A percentile compares a stretch with the other conserved stretches of the same genome.
Evolutionary conservation across 2,797 vertebrate species (phyloP).

Genomic region (Meriones psammophilus): DNA sequence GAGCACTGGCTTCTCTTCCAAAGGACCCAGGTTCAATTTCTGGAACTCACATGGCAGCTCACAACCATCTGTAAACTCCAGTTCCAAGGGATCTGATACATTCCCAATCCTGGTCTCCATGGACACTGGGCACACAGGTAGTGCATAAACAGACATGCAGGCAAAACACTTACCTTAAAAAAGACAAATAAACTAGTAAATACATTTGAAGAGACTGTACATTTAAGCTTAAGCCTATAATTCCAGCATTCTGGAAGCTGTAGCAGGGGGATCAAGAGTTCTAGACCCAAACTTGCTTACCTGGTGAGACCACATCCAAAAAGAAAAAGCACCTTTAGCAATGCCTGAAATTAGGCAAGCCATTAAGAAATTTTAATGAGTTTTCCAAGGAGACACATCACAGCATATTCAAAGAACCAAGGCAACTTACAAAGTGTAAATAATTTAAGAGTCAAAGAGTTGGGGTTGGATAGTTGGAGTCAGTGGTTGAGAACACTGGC

Average conservation of each 20-base stretch:
- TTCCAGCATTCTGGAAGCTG: not conserved
- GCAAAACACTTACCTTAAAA: not conserved
- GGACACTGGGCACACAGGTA: not conserved
- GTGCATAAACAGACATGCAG: not conserved
- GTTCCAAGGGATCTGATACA: not conserved
- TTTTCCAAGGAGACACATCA: conserved; percentile 9
- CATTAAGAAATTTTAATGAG: conserved; percentile 37
- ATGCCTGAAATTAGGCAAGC: conserved; percentile 51
- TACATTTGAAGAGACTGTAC: not conserved
- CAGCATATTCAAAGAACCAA: conserved; percentile 36
- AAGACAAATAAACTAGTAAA: not conserved
- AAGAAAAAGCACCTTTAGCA: conserved; percentile 25
- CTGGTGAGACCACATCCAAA: not conserved
- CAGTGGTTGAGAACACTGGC: not conserved
- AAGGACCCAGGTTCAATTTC: not conserved
- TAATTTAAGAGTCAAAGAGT: conserved; percentile 33
- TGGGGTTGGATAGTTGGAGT: not conserved
- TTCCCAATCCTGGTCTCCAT: not conserved
- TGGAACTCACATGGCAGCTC: not conserved
- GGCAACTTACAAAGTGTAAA: conserved; percentile 39
- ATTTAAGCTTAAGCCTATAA: not conserved
- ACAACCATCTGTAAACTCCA: not conserved
- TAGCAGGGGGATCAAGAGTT: not conserved
- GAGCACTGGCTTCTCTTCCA: not conserved
- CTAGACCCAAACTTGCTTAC: not conserved